phyloP scores from a whole-genome alignment of 1,140 invertebrate species.

The Venustaconcha ellipsiformis region DNA sequence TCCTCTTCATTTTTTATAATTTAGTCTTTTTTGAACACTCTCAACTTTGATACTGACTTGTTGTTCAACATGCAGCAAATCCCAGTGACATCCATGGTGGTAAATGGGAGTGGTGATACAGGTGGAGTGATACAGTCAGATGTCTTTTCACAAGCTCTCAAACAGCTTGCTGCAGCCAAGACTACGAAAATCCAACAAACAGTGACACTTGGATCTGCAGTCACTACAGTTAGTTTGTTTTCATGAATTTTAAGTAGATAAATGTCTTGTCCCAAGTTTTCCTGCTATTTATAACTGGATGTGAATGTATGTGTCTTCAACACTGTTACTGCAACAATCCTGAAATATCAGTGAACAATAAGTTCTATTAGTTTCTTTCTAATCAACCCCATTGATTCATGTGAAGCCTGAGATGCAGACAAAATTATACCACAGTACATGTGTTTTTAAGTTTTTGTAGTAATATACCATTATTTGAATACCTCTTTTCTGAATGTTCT shows the following conservation, averaged over 20 bases:
- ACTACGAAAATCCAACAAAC: not conserved
- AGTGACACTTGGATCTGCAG: not conserved
- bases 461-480: too few relatives aligned
- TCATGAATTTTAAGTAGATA: not conserved
- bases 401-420: too few relatives aligned
- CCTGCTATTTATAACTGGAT: not conserved
- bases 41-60: too few relatives aligned
- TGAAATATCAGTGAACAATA: too few relatives aligned
- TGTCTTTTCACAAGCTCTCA: constrained; percentile 43
- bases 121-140: constrained; percentile 6
- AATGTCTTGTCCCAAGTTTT: constrained; percentile 7
- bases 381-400: too few relatives aligned
- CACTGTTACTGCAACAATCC: too few relatives aligned
- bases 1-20: too few relatives aligned
- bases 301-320: not conserved
- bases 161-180: constrained; percentile 35
- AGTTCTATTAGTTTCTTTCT: too few relatives aligned
- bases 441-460: too few relatives aligned
- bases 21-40: too few relatives aligned
- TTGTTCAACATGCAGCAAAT: constrained; percentile 6
- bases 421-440: too few relatives aligned
- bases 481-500: too few relatives aligned
- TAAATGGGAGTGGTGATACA: not conserved
- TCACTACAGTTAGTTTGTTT: constrained; percentile 3
- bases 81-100: constrained; percentile 1